Conservation (phyloP, 2,888 invertebrate genomes). For the Apotomis turbidana region DNA sequence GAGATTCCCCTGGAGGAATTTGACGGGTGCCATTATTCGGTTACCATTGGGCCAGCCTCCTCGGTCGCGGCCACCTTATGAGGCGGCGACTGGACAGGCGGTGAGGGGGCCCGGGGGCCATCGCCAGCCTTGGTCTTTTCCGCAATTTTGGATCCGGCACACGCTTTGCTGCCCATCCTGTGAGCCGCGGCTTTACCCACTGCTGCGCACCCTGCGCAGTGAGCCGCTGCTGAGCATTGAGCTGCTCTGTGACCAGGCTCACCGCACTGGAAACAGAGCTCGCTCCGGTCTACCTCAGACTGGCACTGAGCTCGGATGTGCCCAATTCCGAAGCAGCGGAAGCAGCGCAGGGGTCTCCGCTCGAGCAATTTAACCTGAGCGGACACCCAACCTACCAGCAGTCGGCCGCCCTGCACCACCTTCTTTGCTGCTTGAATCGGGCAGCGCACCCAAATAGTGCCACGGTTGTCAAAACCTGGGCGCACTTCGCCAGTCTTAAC, state of each 20-base stretch:
- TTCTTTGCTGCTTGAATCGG: constrained; percentile 1
- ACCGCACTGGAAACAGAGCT: too few relatives aligned
- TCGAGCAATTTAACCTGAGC: not conserved
- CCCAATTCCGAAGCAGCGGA: too few relatives aligned
- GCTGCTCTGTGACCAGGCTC: too few relatives aligned
- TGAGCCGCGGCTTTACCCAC: not conserved
- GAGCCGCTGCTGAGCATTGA: too few relatives aligned
- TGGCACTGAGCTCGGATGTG: too few relatives aligned
- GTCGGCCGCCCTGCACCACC: not conserved
- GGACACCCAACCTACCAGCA: not conserved
- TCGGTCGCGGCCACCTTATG: not conserved
- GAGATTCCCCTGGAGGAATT: not conserved
- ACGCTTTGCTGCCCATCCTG: not conserved
- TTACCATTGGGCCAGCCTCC: not conserved
- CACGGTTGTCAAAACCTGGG: not conserved
- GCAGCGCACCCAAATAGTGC: not conserved
- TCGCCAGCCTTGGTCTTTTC: not conserved
- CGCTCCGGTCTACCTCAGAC: too few relatives aligned
- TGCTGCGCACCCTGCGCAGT: too few relatives aligned
- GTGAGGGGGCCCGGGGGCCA: not conserved
- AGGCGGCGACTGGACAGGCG: too few relatives aligned
- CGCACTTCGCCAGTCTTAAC: too few relatives aligned
- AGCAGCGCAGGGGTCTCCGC: too few relatives aligned
- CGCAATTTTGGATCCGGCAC: not conserved
- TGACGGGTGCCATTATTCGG: not conserved